phyloP scores from a whole-genome alignment of 1,140 invertebrate genomes.

The Stenopsyche tienmushanensis region DNA sequence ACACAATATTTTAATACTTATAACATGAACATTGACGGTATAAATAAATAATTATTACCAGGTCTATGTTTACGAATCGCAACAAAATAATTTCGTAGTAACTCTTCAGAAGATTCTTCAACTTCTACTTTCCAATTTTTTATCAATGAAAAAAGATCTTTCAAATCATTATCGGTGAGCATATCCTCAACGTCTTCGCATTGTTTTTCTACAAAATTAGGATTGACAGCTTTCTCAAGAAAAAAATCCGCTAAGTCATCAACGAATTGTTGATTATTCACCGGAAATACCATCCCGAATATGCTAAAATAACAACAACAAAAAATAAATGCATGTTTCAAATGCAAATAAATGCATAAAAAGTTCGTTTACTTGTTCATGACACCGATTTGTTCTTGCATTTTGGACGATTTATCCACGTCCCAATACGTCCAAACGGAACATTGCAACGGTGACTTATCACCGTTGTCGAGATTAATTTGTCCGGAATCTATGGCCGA shows the following conservation, averaged over 20 bases:
- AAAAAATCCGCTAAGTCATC: slow-evolving; percentile 10
- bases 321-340: neutral
- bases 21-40: neutral
- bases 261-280: neutral
- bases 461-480: slow-evolving; percentile 3
- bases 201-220: neutral
- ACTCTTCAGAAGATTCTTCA: slow-evolving; percentile 4
- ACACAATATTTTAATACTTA: slow-evolving; percentile 7
- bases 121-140: slow-evolving; percentile 17
- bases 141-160: slow-evolving; percentile 6
- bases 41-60: slow-evolving; percentile 16
- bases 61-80: slow-evolving; percentile 26
- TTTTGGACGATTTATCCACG: neutral
- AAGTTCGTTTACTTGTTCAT: slow-evolving; percentile 17
- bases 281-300: slow-evolving; percentile 23
- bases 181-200: neutral
- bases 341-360: too few species aligned
- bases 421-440: slow-evolving; percentile 32
- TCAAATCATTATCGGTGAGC: neutral
- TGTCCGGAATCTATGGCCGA: slow-evolving; percentile 10
- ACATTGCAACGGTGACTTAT: slow-evolving; percentile 15
- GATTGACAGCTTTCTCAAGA: slow-evolving; percentile 12
- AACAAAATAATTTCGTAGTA: slow-evolving; percentile 29
- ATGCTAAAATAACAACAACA: slow-evolving; percentile 18
- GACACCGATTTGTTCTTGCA: neutral